Base-by-base conservation (phyloP, 2,797 vertebrate genomes). In the Naso thynnoides region DNA sequence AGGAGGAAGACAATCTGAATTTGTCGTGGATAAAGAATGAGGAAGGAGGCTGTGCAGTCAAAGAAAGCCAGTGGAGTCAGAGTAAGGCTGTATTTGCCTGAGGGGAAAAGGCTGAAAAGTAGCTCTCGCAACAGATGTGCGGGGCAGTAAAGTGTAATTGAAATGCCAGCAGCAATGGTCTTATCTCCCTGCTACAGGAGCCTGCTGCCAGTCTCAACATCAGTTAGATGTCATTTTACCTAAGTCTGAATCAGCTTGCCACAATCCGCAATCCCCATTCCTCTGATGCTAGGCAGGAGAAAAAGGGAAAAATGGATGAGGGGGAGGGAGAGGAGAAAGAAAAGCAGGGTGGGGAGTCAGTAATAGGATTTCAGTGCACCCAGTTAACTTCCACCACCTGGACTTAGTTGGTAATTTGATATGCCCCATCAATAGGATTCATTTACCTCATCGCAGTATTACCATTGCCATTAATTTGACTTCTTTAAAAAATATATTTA, bases 161-260 rank as follows among this genome's bases (percentile, higher is more conserved):
- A 95, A 95, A 95, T 95, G 94, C 95, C 95, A 95, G 93, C 94
- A 95, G 94, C 95, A 92, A 94, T 94, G 94, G 93, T 94, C 95
- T 95, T 95, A 95, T 95, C 95, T 95, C 92, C 83, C 86, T 88
- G 89, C 92, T 94, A 95, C 94, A 95, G 95, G 93, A 95, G 94
- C 94, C 92, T 91, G 92, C 94, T 95, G 95, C 92, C 93, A 94
- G 94, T 94, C 94, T 95, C 94, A 95, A 95, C 94, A 95, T 95
- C 94, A 95, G 94, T 95, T 95, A 95, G 94, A 95, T 95, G 94
- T 95, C 94, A 95, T 95, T 95, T 95, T 95, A 95, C 94, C 94
- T 92, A 93, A 91, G 94, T 94, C 94, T 93, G 94, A 95, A 95
- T 94, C 94, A 94, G 94, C 92, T 93, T 93, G 91, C 94, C 92